These are phyloP conservation scores for Heterodera schachtii DNA, from an alignment of 1,140 invertebrate species.

Conservation along the genomic window DNA sequence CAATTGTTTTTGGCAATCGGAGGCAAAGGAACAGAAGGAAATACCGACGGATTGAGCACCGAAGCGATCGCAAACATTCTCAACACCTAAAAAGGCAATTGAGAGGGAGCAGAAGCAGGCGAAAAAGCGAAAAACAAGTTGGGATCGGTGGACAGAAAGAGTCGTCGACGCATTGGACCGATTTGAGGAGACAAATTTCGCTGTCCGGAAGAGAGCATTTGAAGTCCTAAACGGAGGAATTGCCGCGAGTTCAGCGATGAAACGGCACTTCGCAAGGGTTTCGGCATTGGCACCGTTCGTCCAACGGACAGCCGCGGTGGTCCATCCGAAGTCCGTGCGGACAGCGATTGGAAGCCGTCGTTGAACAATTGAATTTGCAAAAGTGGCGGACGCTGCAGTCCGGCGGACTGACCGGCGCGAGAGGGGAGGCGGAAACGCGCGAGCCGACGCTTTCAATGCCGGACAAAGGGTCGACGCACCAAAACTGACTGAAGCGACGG, in stretches of 20 bases:
- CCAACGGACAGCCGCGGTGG: conserved; percentile 51
- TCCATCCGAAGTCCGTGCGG: conserved; percentile 51
- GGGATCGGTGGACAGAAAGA: conserved; percentile 20
- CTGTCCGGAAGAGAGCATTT: conserved; percentile 40
- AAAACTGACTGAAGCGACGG: conserved; percentile 47
- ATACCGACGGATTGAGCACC: not conserved
- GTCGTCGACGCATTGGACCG: conserved; percentile 40
- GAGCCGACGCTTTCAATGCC: conserved; percentile 49
- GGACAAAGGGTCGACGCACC: conserved; percentile 48
- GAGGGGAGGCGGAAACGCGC: conserved; percentile 28
- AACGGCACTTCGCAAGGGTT: conserved; percentile 45
- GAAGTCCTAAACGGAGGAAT: conserved; percentile 33
- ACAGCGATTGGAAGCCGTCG: conserved; percentile 30
- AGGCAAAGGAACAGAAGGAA: not conserved
- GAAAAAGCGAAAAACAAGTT: not conserved
- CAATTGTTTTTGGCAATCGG: not conserved
- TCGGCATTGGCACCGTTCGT: conserved; percentile 51
- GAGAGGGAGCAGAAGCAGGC: not conserved
- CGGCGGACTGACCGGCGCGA: conserved; percentile 23
- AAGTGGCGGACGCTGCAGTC: conserved; percentile 13
- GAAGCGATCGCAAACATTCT: not conserved
- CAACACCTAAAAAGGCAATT: not conserved
- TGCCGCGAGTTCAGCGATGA: not conserved
- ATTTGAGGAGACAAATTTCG: conserved; percentile 52
- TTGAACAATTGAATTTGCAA: conserved; percentile 14